A percentile compares a stretch with the other conserved stretches of the same genome.
Evolutionary conservation across 2,797 vertebrate genomes (phyloP).

Genomic region (Gallirallus australis): DNA sequence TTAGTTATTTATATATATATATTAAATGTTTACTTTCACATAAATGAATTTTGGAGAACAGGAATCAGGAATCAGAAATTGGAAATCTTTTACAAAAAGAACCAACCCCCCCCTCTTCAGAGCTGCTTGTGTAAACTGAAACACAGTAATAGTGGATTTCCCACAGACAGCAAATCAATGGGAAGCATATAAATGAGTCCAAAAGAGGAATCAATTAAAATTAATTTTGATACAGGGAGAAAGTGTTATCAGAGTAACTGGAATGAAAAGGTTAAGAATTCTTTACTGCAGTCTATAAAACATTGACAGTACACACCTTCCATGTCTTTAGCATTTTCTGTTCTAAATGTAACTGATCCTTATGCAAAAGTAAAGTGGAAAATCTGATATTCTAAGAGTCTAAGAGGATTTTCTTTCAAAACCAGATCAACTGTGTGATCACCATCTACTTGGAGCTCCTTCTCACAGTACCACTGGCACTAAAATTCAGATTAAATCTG

Average conservation of each 20-base stretch:
- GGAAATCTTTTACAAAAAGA: neutral
- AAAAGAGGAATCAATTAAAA: neutral
- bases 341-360: neutral
- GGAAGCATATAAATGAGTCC: neutral
- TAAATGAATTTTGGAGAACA: neutral
- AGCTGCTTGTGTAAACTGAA: neutral
- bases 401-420: neutral
- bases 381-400: neutral
- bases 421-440: neutral
- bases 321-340: neutral
- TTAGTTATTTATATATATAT: too few relatives aligned
- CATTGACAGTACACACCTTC: neutral
- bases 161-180: neutral
- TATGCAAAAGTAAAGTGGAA: neutral
- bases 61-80: neutral
- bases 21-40: constrained; percentile 7
- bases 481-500: neutral
- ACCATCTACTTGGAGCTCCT: neutral
- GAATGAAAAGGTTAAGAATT: neutral
- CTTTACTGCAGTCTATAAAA: neutral
- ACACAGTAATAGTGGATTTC: neutral
- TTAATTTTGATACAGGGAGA: neutral
- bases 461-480: neutral
- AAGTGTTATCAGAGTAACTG: neutral
- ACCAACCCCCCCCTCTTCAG: neutral